These are phyloP conservation scores for Malacoctenus gilli DNA, from an alignment of 2,797 vertebrate genomes.

Conservation along the genomic window DNA sequence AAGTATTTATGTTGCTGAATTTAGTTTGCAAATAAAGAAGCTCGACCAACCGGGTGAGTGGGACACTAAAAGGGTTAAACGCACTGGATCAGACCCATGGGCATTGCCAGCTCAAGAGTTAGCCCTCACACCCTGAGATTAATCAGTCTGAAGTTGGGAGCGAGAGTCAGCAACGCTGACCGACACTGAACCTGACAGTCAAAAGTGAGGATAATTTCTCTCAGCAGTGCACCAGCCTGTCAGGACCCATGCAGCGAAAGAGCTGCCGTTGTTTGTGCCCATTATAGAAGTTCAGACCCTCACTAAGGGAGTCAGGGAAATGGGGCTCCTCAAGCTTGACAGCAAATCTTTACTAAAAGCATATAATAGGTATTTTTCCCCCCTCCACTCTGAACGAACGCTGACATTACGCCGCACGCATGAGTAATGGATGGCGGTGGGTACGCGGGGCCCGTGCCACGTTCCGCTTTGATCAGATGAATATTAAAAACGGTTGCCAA, in stretches of 20 bases:
- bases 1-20: too few relatives aligned
- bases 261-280: conserved; percentile 50
- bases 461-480: conserved; percentile 59
- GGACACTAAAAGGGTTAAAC: too few relatives aligned
- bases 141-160: too few relatives aligned
- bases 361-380: conserved; percentile 58
- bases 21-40: too few relatives aligned
- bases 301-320: conserved; percentile 48
- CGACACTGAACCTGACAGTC: conserved; percentile 39
- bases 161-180: conserved; percentile 19
- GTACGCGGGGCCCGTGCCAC: conserved; percentile 37
- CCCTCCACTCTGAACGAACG: conserved; percentile 55
- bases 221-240: conserved; percentile 28
- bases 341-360: conserved; percentile 84
- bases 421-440: conserved; percentile 69
- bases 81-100: too few relatives aligned
- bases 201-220: conserved; percentile 36
- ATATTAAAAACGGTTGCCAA: conserved; percentile 64
- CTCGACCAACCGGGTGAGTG: too few relatives aligned
- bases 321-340: conserved; percentile 62
- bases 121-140: too few relatives aligned
- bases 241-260: conserved; percentile 34
- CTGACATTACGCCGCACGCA: conserved; percentile 57
- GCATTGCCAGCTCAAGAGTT: conserved; percentile 1
- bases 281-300: conserved; percentile 65